Percentiles rank a stretch among this genome's conserved stretches.
Evolutionary conservation across 2,888 invertebrate species (phyloP).

Genomic region (Amphimallon solstitiale): DNA sequence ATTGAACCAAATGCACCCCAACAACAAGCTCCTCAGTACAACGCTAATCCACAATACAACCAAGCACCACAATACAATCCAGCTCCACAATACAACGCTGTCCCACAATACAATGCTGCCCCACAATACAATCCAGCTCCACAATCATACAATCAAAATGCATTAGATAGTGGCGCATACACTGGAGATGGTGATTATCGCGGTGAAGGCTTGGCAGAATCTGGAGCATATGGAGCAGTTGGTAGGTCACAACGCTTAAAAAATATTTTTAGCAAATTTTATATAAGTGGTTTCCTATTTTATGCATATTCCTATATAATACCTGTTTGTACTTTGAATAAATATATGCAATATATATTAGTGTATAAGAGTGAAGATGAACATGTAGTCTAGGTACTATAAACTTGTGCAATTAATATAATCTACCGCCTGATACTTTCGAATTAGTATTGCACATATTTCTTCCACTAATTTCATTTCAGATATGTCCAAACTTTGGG

Average conservation of each 20-base stretch:
- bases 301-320: too few relatives aligned
- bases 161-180: slow-evolving; percentile 58
- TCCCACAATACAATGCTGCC: slow-evolving; percentile 43
- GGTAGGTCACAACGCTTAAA: not conserved
- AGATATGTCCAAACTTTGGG: too few relatives aligned
- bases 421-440: too few relatives aligned
- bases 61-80: slow-evolving; percentile 46
- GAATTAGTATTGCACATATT: too few relatives aligned
- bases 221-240: slow-evolving; percentile 54
- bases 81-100: slow-evolving; percentile 46
- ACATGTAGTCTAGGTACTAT: too few relatives aligned
- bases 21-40: slow-evolving; percentile 42
- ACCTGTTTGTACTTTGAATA: too few relatives aligned
- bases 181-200: slow-evolving; percentile 61
- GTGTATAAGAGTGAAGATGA: too few relatives aligned
- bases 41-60: slow-evolving; percentile 44
- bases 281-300: too few relatives aligned
- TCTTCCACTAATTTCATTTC: too few relatives aligned
- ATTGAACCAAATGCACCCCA: slow-evolving; percentile 56
- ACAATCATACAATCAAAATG: slow-evolving; percentile 47
- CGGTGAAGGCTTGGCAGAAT: slow-evolving; percentile 62
- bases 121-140: slow-evolving; percentile 42
- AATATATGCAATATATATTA: too few relatives aligned
- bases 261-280: too few relatives aligned
- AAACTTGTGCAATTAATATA: too few relatives aligned